Base-by-base conservation (phyloP, 2,797 vertebrate genomes). In the Enteromius argenteus region DNA sequence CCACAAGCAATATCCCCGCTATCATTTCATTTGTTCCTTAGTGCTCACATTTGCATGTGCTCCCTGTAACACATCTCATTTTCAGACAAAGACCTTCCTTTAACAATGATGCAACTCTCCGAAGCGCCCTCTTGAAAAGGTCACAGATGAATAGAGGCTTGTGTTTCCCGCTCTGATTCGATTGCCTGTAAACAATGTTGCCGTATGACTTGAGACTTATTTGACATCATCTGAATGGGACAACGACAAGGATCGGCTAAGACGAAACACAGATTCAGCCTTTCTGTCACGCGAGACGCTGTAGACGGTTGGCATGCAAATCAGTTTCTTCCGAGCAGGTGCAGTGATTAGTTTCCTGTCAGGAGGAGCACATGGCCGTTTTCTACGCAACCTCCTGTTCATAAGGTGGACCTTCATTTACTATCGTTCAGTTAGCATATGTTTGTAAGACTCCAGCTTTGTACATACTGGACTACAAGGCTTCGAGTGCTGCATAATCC, bases 341-440 rank as follows among this genome's bases (percentile, higher is more conserved):
- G 86, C n/a, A 4, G 21, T 68, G 82, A 51, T 84, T 77, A 67
- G 76, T 71, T 80, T 21, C 60, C 51, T 60, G 81, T 79, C 83
- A 84, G 83, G 73, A 73, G 49, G 62, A 79, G n/a, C 79, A 80
- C 78, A 77, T 84, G 77, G 82, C 86, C 60, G 86, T 87, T 82
- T 30, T 32, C 39, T 77, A 67, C 88, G 76, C 60, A 49, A 80
- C 56, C 80, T 81, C 53, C 35, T 81, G 79, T n/a, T 42, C 56
- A 82, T 68, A 77, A 67, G 35, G 35, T 30, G 53, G 46, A 11
- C 39, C 78, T 60, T 69, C 66, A 74, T 84, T 86, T 68, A 51
- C 44, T 32, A 83, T 82, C 23, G 32, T 72, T 56, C 72, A 77
- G 73, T 49, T 46, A 82, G 21, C 80, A 82, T 62, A 73, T 73